Evolutionary conservation across 2,113 vertebrate species (phyloP), one percentile per base, ranked within the genome.

Genomic region (Pyrgilauda ruficollis): DNA sequence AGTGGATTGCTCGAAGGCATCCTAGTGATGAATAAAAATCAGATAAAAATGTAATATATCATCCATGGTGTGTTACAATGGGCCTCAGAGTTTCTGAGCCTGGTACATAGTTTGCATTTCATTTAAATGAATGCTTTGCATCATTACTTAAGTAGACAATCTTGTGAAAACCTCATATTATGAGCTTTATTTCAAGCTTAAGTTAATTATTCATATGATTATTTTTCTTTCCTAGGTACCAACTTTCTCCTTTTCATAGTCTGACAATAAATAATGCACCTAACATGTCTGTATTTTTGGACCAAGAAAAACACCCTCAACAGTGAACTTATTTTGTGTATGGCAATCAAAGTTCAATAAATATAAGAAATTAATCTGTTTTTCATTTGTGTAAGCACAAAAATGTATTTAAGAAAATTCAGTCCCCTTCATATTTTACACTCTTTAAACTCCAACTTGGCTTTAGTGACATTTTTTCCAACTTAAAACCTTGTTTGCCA

Each of bases 371-470:
- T 72, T 96, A 94, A 84, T 84, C 79, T 89, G 80, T 6, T 94
- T 92, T 61, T 87, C 84, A 89, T 93, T 96, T 84, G 37, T 64
- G 33, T 19, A 87, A 80, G 50, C 39, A 75, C 39, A 89, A 87
- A 92, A 90, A 90, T 83, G 5, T 55, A 89, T 80, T 72, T 55
- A 70, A 95, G 72, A 96, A 93, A 68, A 79, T 81, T 90, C 37
- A 43, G 43, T 82, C 90, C 80, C 53, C 64, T 68, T 92, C 85
- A 64, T 15, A 88, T 84, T 83, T 96, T 93, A 61, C 68, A 91
- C 88, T 90, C 83, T 95, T 96, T 82, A 72, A 94, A 82, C 73
- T 90, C 90, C 80, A 82, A 31, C 80, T 93, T 96, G 91, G 89
- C 87, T 90, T 84, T 86, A 64, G 84, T 66, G 90, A 18, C 55